These are phyloP conservation scores for Lepidocyrtoides sp. DNA, from an alignment of 2,888 invertebrate species.

Conservation along the genomic window DNA sequence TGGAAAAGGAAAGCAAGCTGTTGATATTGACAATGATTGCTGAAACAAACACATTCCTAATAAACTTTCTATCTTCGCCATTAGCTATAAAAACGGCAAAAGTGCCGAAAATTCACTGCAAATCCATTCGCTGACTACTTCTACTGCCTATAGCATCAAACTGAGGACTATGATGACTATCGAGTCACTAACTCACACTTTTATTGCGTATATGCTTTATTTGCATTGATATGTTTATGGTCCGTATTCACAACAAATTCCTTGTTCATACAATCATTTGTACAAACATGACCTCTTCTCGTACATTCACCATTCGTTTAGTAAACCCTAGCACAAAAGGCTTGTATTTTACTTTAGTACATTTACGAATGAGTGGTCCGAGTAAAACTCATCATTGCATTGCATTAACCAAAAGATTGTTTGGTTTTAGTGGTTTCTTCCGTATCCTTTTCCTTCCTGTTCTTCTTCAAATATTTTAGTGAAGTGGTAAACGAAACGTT, in stretches of 20 bases:
- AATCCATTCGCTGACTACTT: background rate
- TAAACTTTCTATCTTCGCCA: constrained; percentile 2
- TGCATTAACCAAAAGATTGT: background rate
- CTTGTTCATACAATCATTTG: constrained; percentile 11
- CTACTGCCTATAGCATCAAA: no score
- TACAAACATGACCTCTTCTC: constrained; percentile 49
- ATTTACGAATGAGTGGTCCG: background rate
- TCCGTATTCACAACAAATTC: background rate
- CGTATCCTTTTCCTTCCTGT: background rate
- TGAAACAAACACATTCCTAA: background rate
- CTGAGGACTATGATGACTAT: background rate
- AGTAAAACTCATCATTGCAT: background rate
- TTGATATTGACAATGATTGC: constrained; percentile 16
- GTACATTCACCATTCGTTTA: constrained; percentile 16
- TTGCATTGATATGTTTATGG: background rate
- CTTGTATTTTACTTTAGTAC: background rate
- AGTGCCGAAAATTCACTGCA: background rate
- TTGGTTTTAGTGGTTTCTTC: constrained; percentile 16
- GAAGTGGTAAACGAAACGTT: background rate
- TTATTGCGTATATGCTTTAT: background rate
- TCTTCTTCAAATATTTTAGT: background rate
- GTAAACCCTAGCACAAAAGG: background rate
- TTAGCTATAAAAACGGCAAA: background rate
- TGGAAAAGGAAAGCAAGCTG: background rate
- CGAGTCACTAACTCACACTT: background rate